Evolutionary conservation across 2,797 vertebrate genomes (phyloP).

Genomic region (Sebastes oblongus): DNA sequence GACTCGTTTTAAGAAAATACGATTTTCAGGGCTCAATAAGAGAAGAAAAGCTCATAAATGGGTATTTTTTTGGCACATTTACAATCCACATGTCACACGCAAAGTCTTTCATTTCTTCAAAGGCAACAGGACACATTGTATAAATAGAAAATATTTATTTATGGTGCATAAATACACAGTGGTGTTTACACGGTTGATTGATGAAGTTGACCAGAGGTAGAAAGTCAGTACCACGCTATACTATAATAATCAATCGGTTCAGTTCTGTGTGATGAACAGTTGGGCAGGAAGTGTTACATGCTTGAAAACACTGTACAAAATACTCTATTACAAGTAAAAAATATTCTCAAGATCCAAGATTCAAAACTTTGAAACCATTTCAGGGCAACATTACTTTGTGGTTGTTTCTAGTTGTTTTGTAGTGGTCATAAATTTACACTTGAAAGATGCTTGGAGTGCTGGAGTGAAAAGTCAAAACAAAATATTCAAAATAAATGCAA

Average conservation of each 20-base stretch:
- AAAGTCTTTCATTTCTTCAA: not conserved
- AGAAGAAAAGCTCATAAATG: not conserved
- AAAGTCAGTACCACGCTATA: constrained; percentile 3
- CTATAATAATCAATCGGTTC: not conserved
- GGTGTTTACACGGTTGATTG: constrained; percentile 8
- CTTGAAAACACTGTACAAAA: not conserved
- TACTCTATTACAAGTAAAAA: not conserved
- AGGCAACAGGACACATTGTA: constrained; percentile 20
- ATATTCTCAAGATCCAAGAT: not conserved
- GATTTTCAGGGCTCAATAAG: not conserved
- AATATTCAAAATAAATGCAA: not conserved
- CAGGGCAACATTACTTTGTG: not conserved
- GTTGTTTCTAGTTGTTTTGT: not conserved
- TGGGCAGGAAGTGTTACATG: not conserved
- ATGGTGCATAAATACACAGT: constrained; percentile 62
- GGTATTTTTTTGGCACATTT: not conserved
- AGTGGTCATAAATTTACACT: not conserved
- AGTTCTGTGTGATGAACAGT: constrained; percentile 12
- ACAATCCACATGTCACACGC: not conserved
- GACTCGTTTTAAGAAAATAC: not conserved
- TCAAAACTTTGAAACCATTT: not conserved
- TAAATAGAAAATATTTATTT: constrained; percentile 72
- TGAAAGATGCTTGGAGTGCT: not conserved
- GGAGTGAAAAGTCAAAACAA: not conserved
- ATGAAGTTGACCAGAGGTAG: constrained; percentile 34